Evolutionary conservation across 2,113 vertebrate genomes (phyloP), one percentile per base, ranked within the genome.

Genomic region (Herpailurus yagouaroundi): DNA sequence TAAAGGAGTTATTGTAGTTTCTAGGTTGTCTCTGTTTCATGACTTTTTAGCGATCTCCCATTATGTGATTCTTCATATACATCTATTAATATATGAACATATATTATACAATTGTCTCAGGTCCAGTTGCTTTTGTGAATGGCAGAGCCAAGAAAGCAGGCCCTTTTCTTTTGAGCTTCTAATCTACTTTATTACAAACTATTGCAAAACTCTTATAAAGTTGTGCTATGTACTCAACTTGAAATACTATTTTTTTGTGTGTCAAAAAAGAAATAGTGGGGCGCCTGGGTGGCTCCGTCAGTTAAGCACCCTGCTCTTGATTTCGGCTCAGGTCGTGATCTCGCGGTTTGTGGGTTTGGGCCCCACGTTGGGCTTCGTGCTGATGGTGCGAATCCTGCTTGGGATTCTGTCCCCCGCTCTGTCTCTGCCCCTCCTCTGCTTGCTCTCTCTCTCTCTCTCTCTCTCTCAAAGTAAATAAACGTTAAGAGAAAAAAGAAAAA

Each of bases 141-240:
- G 36, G 10, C 81, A 94, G 80, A 94, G 16, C 36, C 14, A 94
- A 33, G 81, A 74, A 86, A 74, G 80, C 38, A 41, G 23, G 41
- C 27, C 7, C 36, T 86, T 83, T 73, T 73, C 41, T 94, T 76
- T 94, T 81, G 52, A 94, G 64, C 31, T 77, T 82, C 66, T 96
- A 50, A 33, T 84, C 69, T 94, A 64, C 45, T 94, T 81, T 74
- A 38, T 74, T 87, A 57, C 55, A 66, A 50, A 86, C 25, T 41
- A 7, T 83, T 74, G 55, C 33, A 36, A 52, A 82, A 64, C 13
- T 80, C 38, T 88, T 57, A 38, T 0, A 60, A 60, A 64, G 84
- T 18, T 33, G 31, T 74, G 27, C 16, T 50, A 0, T 89, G 27
- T 52, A 36, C 25, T 87, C 48, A 89, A 81, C 52, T 74, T 94